These are phyloP conservation scores for Drosophila bunnanda DNA, from an alignment of 2,888 invertebrate genomes.

Conservation along the genomic window DNA sequence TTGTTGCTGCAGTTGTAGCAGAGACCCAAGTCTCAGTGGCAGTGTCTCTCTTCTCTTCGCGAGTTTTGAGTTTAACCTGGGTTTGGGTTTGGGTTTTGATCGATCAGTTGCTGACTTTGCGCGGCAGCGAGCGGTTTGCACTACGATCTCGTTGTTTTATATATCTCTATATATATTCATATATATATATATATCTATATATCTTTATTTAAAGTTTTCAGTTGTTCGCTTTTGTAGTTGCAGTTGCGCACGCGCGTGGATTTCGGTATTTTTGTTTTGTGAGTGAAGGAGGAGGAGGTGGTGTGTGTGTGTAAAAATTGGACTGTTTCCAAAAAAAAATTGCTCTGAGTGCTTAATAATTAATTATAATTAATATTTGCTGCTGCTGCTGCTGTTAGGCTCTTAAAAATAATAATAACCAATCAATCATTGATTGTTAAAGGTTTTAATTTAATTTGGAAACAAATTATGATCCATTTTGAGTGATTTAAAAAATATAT, in stretches of 20 bases:
- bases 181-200: not conserved
- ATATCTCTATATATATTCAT: too few species aligned
- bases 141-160: slow-evolving; percentile 14
- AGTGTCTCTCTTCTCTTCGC: slow-evolving; percentile 21
- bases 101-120: slow-evolving; percentile 74
- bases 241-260: slow-evolving; percentile 16
- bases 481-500: too few species aligned
- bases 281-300: not conserved
- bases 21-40: slow-evolving; percentile 20
- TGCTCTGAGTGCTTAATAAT: slow-evolving; percentile 32
- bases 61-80: slow-evolving; percentile 15
- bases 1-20: slow-evolving; percentile 6
- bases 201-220: slow-evolving; percentile 16
- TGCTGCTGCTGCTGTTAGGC: slow-evolving; percentile 13
- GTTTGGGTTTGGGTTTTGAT: slow-evolving; percentile 47
- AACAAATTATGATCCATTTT: not conserved
- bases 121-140: slow-evolving; percentile 71
- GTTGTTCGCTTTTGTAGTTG: not conserved
- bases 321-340: slow-evolving; percentile 4
- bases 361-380: slow-evolving; percentile 1
- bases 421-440: not conserved
- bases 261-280: slow-evolving; percentile 10
- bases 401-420: not conserved
- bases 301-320: slow-evolving; percentile 13
- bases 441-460: not conserved